Evolutionary conservation across 53 echinoderm and acorn worm genomes (phyloP).

Genomic region (Holothuria leucospilota): DNA sequence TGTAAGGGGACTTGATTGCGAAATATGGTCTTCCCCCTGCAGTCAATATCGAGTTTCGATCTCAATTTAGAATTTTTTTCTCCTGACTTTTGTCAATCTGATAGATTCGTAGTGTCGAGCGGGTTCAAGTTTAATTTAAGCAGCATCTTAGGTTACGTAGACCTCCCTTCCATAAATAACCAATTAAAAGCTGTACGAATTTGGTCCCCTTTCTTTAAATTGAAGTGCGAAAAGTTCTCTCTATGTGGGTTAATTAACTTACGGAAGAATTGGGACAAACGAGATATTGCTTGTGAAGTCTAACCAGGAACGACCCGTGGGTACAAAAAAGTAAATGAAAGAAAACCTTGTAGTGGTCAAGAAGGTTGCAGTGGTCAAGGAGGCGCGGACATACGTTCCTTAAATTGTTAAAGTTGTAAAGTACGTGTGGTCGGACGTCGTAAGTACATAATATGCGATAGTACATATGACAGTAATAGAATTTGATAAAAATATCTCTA

Average conservation of each 20-base stretch:
- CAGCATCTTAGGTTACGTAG: constrained; percentile 27
- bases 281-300: background rate
- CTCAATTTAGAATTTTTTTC: background rate
- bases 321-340: background rate
- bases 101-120: no score
- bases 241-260: constrained; percentile 43
- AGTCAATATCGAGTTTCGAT: constrained; percentile 43
- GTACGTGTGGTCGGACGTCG: no score
- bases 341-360: no score
- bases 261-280: constrained; percentile 29
- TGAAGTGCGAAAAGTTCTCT: constrained; percentile 27
- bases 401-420: no score
- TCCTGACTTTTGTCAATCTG: constrained; percentile 3
- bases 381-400: no score
- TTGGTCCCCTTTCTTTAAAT: constrained; percentile 33
- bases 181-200: constrained; percentile 42
- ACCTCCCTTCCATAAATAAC: constrained; percentile 35
- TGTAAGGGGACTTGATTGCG: no score
- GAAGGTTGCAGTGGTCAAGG: no score
- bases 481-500: no score
- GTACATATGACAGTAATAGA: no score
- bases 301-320: constrained; percentile 28
- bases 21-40: constrained; percentile 14
- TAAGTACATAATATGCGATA: no score
- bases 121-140: constrained; percentile 37